phyloP scores from a whole-genome alignment of 2,888 invertebrate genomes.

The Drosophila anomelani region DNA sequence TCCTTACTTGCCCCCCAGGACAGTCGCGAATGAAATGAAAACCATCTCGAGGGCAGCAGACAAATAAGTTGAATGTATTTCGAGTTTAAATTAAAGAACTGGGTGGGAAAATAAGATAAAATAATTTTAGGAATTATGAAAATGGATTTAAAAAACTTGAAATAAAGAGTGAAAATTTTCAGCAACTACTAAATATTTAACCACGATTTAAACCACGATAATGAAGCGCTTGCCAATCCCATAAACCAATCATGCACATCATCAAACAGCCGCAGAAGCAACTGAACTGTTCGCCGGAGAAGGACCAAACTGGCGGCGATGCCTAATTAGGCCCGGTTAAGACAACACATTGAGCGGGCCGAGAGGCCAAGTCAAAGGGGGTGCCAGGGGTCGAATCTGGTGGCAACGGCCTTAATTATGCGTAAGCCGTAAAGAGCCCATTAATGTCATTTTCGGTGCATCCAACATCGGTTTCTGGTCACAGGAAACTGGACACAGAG shows the following conservation, averaged over 20 bases:
- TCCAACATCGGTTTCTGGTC: conserved; percentile 10
- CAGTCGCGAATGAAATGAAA: conserved; percentile 56
- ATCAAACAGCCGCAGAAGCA: conserved; percentile 44
- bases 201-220: background rate
- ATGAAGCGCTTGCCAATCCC: conserved; percentile 8
- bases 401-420: conserved; percentile 73
- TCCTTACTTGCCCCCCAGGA: conserved; percentile 46
- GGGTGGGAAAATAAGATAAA: too few relatives aligned
- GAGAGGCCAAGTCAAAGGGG: conserved; percentile 21
- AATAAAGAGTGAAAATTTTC: background rate
- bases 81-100: conserved; percentile 2
- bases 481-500: conserved; percentile 2
- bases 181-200: conserved; percentile 30
- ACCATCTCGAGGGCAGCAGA: conserved; percentile 43
- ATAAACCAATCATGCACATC: conserved; percentile 70
- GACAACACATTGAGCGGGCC: conserved; percentile 62
- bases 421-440: conserved; percentile 65
- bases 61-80: conserved; percentile 21
- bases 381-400: conserved; percentile 4
- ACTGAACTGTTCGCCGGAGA: conserved; percentile 7
- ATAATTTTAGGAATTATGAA: background rate
- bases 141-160: background rate
- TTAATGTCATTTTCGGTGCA: conserved; percentile 69
- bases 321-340: conserved; percentile 72
- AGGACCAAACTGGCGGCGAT: conserved; percentile 28